A percentile compares a stretch with the other conserved stretches of the same genome.
Evolutionary conservation across 2,888 invertebrate genomes (phyloP).

Genomic region (Malacosoma neustria): DNA sequence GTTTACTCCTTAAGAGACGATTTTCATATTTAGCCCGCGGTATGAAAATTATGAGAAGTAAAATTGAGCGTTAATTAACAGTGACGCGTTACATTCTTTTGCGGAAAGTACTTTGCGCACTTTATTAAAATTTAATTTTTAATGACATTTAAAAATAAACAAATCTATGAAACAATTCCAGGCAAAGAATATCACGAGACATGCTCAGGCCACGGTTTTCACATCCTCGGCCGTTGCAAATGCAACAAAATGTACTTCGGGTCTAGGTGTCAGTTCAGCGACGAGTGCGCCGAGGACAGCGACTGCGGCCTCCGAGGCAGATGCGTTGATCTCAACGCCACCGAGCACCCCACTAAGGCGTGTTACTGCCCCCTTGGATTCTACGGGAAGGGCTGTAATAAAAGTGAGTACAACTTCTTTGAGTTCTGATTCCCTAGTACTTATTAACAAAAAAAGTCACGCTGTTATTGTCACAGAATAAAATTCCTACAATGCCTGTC

Average conservation of each 20-base stretch:
- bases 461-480: too few relatives aligned
- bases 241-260: conserved; percentile 89
- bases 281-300: conserved; percentile 88
- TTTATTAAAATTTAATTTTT: too few relatives aligned
- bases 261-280: conserved; percentile 87
- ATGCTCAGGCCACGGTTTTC: conserved; percentile 90
- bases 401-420: conserved; percentile 75
- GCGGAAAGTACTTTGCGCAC: too few relatives aligned
- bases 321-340: conserved; percentile 87
- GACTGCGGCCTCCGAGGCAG: conserved; percentile 92
- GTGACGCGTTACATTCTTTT: too few relatives aligned
- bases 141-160: too few relatives aligned
- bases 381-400: conserved; percentile 89
- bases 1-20: too few relatives aligned
- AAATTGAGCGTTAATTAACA: too few relatives aligned
- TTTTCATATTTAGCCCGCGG: too few relatives aligned
- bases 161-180: too few relatives aligned
- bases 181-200: conserved; percentile 86
- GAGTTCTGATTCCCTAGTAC: neutral
- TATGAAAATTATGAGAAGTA: too few relatives aligned
- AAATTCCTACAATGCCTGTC: too few relatives aligned
- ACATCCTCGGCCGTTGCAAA: conserved; percentile 84
- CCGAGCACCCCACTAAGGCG: conserved; percentile 85
- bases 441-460: too few relatives aligned
- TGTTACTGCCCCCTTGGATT: conserved; percentile 95